Evolutionary conservation across 1,140 invertebrate genomes (phyloP).

Genomic region (Anoplophora glabripennis): DNA sequence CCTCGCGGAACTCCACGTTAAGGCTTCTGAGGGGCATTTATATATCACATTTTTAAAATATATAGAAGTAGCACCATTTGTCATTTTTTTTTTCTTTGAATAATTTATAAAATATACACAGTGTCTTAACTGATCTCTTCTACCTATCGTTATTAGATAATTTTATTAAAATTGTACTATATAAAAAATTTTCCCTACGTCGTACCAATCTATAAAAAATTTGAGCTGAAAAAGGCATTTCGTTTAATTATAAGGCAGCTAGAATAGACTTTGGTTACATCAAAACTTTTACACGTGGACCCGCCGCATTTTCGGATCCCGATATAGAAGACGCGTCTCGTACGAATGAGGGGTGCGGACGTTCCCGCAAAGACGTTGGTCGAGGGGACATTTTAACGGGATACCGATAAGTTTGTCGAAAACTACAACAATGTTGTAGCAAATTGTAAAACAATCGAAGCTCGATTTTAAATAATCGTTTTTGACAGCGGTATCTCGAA

Average conservation of each 20-base stretch:
- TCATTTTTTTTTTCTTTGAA: constrained; percentile 16
- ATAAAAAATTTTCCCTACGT: constrained; percentile 6
- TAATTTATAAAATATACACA: constrained; percentile 16
- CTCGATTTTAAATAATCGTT: no score
- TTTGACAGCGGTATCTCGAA: no score
- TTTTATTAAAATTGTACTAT: constrained; percentile 18
- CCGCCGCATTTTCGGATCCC: constrained; percentile 4
- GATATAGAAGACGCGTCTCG: background rate
- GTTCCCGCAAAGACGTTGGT: no score
- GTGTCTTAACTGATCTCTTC: background rate
- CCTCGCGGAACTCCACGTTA: no score
- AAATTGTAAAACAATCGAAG: no score
- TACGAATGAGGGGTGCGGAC: constrained; percentile 2
- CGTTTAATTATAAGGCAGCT: constrained; percentile 30
- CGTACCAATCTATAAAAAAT: constrained; percentile 15
- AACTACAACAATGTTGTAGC: no score
- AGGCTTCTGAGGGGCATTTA: constrained; percentile 18
- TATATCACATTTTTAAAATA: constrained; percentile 28
- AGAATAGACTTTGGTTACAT: constrained; percentile 26
- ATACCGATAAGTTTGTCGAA: no score
- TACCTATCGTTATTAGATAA: background rate
- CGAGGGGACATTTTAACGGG: no score
- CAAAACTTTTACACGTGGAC: constrained; percentile 10
- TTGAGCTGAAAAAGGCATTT: constrained; percentile 28
- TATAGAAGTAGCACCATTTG: constrained; percentile 28